A percentile compares a stretch with the other conserved stretches of the same genome.
These are phyloP conservation scores for Cinclus cinclus DNA, from an alignment of 2,113 vertebrate genomes.

Conservation along the genomic window DNA sequence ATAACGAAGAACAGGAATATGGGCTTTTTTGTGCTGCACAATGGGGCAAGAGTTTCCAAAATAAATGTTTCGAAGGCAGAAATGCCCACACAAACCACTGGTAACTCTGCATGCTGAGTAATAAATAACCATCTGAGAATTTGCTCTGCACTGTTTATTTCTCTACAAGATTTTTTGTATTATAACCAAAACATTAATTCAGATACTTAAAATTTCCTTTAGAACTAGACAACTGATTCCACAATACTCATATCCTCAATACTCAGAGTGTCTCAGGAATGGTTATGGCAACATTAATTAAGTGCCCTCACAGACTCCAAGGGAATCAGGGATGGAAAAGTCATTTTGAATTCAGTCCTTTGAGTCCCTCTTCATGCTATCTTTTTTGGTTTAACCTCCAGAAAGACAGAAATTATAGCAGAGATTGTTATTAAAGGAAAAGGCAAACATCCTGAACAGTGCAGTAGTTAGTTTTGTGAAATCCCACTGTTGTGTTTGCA, in stretches of 20 bases:
- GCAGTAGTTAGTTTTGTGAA: neutral
- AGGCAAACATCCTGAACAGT: neutral
- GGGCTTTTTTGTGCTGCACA: neutral
- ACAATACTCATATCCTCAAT: neutral
- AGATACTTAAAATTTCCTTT: neutral
- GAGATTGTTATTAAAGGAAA: neutral
- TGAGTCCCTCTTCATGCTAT: neutral
- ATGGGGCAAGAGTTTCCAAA: slow-evolving; percentile 23
- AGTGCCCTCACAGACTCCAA: neutral
- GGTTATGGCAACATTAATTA: neutral
- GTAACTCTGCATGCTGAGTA: neutral
- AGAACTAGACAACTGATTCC: neutral
- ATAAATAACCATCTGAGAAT: neutral
- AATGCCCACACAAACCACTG: neutral
- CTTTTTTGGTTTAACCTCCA: neutral
- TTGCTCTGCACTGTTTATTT: neutral
- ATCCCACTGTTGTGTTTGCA: neutral
- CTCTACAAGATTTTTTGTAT: neutral
- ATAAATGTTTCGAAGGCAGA: neutral
- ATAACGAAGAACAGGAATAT: slow-evolving; percentile 16
- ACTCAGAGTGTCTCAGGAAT: neutral
- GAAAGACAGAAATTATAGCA: neutral
- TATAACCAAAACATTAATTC: neutral
- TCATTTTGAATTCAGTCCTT: neutral
- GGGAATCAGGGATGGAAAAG: neutral